Percentiles rank a stretch among this genome's conserved stretches.
These are phyloP conservation scores for Tetramorium alpestre DNA, from an alignment of 1,140 invertebrate genomes.

Conservation along the genomic window DNA sequence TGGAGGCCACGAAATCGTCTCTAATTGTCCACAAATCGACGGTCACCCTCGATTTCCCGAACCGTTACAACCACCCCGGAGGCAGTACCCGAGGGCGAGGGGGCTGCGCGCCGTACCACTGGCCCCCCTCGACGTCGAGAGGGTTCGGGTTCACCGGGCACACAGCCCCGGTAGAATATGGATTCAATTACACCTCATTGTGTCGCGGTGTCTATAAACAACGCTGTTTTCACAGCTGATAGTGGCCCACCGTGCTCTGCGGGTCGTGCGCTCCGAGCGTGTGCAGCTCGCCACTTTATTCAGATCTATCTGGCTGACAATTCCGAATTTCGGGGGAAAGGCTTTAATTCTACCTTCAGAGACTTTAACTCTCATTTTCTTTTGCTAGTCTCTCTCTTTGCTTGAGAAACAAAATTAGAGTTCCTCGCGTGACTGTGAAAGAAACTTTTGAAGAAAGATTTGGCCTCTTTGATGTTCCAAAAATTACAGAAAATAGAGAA, in stretches of 20 bases:
- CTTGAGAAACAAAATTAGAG: not conserved
- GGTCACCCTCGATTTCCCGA: slow-evolving; percentile 76
- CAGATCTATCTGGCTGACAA: no score
- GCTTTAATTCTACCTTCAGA: not conserved
- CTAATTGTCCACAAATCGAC: slow-evolving; percentile 84
- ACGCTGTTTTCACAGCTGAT: slow-evolving; percentile 84
- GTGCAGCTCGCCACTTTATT: not conserved
- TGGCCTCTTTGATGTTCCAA: not conserved
- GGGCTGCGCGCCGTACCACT: slow-evolving; percentile 37
- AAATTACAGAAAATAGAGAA: not conserved
- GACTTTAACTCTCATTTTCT: no score
- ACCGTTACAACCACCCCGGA: slow-evolving; percentile 74
- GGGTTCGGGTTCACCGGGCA: slow-evolving; percentile 55
- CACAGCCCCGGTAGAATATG: slow-evolving; percentile 73
- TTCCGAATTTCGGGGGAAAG: not conserved
- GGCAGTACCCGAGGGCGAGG: slow-evolving; percentile 25
- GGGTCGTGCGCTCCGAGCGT: slow-evolving; percentile 22
- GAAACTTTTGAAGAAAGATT: no score
- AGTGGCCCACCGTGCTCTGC: slow-evolving; percentile 64
- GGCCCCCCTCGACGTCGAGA: slow-evolving; percentile 43
- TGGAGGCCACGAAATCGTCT: slow-evolving; percentile 69
- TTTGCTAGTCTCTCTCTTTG: not conserved
- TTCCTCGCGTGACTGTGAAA: not conserved
- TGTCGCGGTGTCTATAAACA: slow-evolving; percentile 83
- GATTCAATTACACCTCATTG: slow-evolving; percentile 85